Evolutionary conservation across 1,140 invertebrate species (phyloP), one percentile per base, ranked within the genome.

Genomic region (Andricus grossulariae): DNA sequence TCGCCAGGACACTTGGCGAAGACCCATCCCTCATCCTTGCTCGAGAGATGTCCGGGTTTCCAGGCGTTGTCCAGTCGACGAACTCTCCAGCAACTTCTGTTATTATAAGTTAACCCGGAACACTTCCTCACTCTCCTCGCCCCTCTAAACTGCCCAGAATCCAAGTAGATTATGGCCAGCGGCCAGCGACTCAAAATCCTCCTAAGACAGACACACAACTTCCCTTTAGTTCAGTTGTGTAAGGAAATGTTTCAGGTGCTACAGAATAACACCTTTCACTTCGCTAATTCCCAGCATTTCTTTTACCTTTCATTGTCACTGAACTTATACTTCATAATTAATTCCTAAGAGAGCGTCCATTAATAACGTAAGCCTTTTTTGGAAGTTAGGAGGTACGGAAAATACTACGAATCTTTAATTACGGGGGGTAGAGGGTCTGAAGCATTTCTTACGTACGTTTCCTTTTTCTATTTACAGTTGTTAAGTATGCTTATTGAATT

Each of bases 41-140:
- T 78, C 76, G 78, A 77, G 80, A 81, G 84, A 84, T 81, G 79
- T 74, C 60, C 52, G 39, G 49, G 70, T 49, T 66, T 76, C 85
- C 77, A 80, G 83, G 81, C 81, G 76, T 77, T 88, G 84, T 85
- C 88, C 88, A 87, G 86, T 84, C 85, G 82, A 85, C 81, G 82
- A 83, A 66, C 60, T 88, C 86, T 76, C 72, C 18, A 85, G 79
- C 82, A 90, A 90, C 88, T 90, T 89, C 84, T 90, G 89, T 90
- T 90, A 90, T 90, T 90, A 90, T 90, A 90, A 90, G 88, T 90
- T 90, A 88, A 89, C 87, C 86, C 84, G 76, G 75, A 54, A 78
- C 60, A 21, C 15, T 66, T 16, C 15, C 21, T 12, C 8, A 2
- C 32, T 55, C 25, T 10, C 25, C 16, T 39, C 60, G 13, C n/a